Evolutionary conservation across 2,113 vertebrate species (phyloP).

Genomic region (Arizona elegans): DNA sequence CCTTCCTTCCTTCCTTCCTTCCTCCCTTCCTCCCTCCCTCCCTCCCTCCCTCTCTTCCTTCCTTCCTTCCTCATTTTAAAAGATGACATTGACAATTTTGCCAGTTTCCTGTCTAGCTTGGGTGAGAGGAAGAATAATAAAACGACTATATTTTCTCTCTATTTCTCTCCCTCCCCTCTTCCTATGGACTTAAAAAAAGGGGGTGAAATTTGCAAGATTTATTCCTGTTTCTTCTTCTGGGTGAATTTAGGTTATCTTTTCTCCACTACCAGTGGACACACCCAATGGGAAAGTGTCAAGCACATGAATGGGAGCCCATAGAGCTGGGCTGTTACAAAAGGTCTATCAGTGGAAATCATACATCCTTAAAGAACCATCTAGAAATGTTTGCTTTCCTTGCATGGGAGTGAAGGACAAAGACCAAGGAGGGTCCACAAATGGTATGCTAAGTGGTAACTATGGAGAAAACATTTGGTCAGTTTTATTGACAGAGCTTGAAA

Average conservation of each 20-base stretch:
- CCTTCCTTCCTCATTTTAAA: neutral
- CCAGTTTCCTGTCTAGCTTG: neutral
- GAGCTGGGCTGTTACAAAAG: neutral
- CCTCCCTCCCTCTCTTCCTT: neutral
- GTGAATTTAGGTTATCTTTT: neutral
- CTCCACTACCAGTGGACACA: neutral
- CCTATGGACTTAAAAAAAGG: neutral
- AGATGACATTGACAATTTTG: neutral
- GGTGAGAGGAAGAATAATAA: neutral
- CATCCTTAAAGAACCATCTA: neutral
- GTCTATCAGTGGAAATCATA: neutral
- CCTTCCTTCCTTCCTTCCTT: neutral
- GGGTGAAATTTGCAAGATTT: neutral
- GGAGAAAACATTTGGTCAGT: neutral
- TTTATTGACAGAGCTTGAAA: neutral
- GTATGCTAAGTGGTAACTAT: neutral
- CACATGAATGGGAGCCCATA: neutral
- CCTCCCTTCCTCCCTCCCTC: neutral
- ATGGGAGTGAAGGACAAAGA: neutral
- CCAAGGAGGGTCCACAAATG: neutral
- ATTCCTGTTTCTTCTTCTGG: neutral
- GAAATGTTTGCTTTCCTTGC: neutral
- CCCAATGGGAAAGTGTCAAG: neutral
- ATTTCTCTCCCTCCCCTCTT: neutral
- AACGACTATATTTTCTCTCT: neutral